Evolutionary conservation across 2,113 vertebrate genomes (phyloP).

Genomic region (Ochotona curzoniae): DNA sequence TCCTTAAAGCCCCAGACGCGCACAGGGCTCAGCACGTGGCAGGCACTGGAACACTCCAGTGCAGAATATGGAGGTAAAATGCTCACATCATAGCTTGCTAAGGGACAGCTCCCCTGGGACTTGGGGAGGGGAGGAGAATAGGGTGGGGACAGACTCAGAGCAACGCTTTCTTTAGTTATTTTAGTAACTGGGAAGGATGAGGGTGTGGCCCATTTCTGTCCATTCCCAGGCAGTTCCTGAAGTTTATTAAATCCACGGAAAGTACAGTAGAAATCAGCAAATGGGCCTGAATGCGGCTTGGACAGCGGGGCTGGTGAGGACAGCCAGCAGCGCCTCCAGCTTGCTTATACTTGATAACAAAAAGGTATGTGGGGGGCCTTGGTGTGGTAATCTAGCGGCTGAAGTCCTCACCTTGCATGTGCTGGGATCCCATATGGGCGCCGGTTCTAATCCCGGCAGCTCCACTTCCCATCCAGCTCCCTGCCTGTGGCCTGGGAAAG

Average conservation of each 20-base stretch:
- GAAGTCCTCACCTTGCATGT: too few species aligned
- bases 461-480: too few species aligned
- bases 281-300: not conserved
- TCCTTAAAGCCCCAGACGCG: not conserved
- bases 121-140: not conserved
- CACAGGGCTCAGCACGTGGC: not conserved
- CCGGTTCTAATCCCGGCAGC: too few species aligned
- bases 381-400: too few species aligned
- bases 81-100: not conserved
- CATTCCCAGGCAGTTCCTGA: not conserved
- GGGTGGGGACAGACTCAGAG: not conserved
- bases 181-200: not conserved
- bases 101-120: not conserved
- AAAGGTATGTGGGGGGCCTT: not conserved
- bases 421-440: too few species aligned
- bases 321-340: not conserved
- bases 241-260: not conserved
- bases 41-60: not conserved
- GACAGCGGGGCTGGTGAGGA: not conserved
- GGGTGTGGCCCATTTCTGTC: not conserved
- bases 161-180: not conserved
- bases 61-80: conserved; percentile 3
- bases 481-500: too few species aligned
- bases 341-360: conserved; percentile 5
- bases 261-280: not conserved